Evolutionary conservation across 2,113 vertebrate genomes (phyloP).

Genomic region (Heterocephalus glaber): DNA sequence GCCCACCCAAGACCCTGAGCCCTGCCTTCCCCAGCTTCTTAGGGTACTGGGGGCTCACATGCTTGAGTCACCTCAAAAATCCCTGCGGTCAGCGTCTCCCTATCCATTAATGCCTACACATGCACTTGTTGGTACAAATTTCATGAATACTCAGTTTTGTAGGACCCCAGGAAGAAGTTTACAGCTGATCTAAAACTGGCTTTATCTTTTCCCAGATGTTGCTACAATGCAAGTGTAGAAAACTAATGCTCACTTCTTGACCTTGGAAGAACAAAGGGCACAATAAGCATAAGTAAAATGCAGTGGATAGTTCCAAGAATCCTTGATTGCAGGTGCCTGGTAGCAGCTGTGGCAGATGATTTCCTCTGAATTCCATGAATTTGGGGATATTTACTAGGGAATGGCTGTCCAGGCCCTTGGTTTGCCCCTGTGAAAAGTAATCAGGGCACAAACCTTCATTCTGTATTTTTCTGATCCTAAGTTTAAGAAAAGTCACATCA

Average conservation of each 20-base stretch:
- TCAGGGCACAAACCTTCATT: background rate
- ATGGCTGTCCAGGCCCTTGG: background rate
- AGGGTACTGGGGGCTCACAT: background rate
- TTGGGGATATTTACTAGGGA: background rate
- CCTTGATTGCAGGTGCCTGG: background rate
- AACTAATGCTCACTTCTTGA: background rate
- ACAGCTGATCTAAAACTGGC: constrained; percentile 45
- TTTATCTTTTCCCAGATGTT: constrained; percentile 35
- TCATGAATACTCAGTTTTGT: background rate
- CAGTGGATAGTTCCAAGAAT: background rate
- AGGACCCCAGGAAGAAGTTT: constrained; percentile 53
- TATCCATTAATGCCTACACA: background rate
- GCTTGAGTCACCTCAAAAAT: background rate
- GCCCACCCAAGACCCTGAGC: background rate
- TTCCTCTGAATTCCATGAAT: background rate
- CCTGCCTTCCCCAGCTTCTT: background rate
- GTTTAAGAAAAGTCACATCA: constrained; percentile 1
- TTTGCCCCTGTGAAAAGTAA: background rate
- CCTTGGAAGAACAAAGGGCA: background rate
- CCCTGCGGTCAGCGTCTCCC: background rate
- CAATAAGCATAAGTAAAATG: background rate
- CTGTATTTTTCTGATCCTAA: background rate
- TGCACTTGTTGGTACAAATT: constrained; percentile 60
- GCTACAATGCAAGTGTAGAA: background rate
- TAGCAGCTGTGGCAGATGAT: background rate